These are phyloP conservation scores for Thinocorus orbignyianus DNA, from an alignment of 2,113 vertebrate species.

Conservation along the genomic window DNA sequence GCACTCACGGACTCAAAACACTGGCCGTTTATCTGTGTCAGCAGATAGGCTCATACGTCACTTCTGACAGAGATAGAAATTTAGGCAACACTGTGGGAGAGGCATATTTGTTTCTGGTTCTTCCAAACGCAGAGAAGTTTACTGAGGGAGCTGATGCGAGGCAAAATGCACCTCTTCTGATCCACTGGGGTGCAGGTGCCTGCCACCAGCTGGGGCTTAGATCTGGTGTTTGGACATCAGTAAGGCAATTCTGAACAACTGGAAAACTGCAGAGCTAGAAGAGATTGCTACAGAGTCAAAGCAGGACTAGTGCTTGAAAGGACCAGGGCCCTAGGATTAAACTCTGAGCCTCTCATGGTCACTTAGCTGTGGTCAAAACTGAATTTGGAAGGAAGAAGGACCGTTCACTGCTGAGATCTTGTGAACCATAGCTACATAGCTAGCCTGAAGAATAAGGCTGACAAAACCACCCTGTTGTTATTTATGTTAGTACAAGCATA, in stretches of 20 bases:
- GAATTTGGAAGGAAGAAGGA: neutral
- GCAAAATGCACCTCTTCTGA: neutral
- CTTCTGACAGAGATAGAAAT: neutral
- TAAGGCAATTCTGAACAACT: neutral
- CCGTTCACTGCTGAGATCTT: neutral
- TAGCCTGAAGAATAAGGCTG: neutral
- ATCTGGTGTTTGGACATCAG: neutral
- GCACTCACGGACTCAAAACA: fast-evolving
- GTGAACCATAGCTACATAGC: neutral
- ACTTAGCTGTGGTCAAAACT: neutral
- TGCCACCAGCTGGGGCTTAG: neutral
- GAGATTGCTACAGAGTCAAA: neutral
- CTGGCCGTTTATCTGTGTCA: neutral
- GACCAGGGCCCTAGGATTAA: neutral
- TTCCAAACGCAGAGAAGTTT: neutral
- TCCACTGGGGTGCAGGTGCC: neutral
- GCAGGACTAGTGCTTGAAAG: neutral
- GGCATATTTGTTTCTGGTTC: neutral
- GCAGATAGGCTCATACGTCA: neutral
- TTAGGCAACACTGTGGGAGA: neutral
- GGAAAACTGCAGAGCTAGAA: neutral
- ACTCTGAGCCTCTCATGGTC: neutral
- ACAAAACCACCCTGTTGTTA: neutral
- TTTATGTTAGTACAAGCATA: neutral
- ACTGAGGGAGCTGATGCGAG: neutral